Conservation (phyloP, 2,888 invertebrate species). For the Drosophila atripex region DNA sequence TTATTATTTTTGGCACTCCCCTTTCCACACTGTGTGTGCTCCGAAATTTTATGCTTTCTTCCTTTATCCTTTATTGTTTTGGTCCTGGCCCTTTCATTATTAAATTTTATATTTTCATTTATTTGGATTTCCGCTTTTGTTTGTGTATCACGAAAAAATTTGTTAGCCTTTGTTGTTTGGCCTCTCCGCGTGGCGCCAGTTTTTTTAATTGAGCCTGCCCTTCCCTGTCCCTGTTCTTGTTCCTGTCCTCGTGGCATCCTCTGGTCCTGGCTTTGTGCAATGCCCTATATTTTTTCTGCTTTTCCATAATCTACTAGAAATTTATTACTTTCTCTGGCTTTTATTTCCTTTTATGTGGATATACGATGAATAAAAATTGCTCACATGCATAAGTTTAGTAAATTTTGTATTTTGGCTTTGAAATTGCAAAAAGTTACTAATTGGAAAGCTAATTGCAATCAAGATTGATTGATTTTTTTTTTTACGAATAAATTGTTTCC, state of each 20-base stretch:
- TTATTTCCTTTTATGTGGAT: conserved; percentile 52
- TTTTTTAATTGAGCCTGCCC: conserved; percentile 68
- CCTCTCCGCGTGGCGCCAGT: conserved; percentile 30
- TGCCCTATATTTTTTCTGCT: background rate
- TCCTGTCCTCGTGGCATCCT: conserved; percentile 1
- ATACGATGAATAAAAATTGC: conserved; percentile 30
- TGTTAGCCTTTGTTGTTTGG: conserved; percentile 69
- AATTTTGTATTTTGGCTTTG: conserved; percentile 45
- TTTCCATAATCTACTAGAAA: conserved; percentile 70
- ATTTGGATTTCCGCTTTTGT: conserved; percentile 12
- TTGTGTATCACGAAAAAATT: conserved; percentile 54
- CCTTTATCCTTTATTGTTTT: conserved; percentile 19
- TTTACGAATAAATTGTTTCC: background rate
- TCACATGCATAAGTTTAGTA: conserved; percentile 33
- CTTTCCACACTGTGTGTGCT: conserved; percentile 28
- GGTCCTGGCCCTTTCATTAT: conserved; percentile 60
- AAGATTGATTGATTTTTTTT: background rate
- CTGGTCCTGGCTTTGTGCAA: conserved; percentile 50
- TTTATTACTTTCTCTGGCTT: conserved; percentile 62
- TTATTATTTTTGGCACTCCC: conserved; percentile 29
- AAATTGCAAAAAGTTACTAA: conserved; percentile 29
- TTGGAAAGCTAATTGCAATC: conserved; percentile 34
- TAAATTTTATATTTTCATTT: conserved; percentile 66
- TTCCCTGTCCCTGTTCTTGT: background rate
- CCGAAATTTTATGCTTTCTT: conserved; percentile 10